Base-by-base conservation (phyloP, 2,888 invertebrate genomes). In the Trichacis sp. region DNA sequence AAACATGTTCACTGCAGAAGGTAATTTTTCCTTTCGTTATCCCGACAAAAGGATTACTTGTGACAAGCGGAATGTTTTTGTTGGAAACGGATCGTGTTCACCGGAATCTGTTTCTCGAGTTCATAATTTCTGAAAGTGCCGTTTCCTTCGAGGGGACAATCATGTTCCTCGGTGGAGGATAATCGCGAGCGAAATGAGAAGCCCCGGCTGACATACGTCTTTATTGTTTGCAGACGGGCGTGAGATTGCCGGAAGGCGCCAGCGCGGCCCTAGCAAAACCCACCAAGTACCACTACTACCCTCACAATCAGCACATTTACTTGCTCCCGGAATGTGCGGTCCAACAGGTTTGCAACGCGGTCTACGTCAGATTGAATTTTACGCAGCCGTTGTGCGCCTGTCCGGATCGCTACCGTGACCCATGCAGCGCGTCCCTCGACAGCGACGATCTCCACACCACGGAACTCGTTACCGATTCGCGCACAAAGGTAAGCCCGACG, bases 261-360 rank as follows among this genome's bases (percentile, higher is more conserved):
- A 81, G 82, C 54, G 83, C 83, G 8, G 83, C 83, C 33, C 86
- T 93, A 70, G 92, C 92, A 49, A 95, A 95, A 83, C 95, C 95
- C 19, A 95, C 95, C 69, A 95, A 95, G 87, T 95, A 96, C 86
- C 95, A 96, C 85, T 95, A 95, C 87, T 95, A 95, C 85, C 95
- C 95, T 24, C 95, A 95, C 86, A 95, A 95, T 86, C 95, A 95
- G 85, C 95, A 95, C 86, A 93, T 95, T 80, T 95, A 95, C 86
- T 87, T 95, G 78, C 88, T 96, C 75, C 96, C 96, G 68, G 96
- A 96, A 86, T 96, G 96, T 86, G 96, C 96, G 71, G 94, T 96
- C 77, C 96, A 96, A 86, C 96, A 96, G 88, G 94, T 94, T 72
- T 96, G 96, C 86, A 96, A 95, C 84, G 96, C 96, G 1, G 95